Conservation (phyloP, 1,140 invertebrate genomes). For the Antheraea pernyi region DNA sequence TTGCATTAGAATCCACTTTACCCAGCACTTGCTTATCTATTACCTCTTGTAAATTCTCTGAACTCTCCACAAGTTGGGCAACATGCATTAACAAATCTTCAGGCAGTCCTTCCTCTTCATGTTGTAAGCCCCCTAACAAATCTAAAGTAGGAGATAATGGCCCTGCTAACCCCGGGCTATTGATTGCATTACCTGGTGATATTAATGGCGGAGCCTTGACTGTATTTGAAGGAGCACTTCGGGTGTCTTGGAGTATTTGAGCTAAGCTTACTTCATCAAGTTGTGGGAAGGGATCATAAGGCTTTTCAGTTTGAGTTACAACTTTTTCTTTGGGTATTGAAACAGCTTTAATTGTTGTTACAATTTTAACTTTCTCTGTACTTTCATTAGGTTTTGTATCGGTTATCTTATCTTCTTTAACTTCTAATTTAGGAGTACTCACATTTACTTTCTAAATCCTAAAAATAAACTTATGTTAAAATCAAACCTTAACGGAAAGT, state of each 20-base stretch:
- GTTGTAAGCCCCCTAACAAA: slow-evolving; percentile 69
- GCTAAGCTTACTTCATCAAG: slow-evolving; percentile 73
- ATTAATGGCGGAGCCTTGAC: slow-evolving; percentile 70
- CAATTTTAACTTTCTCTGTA: slow-evolving; percentile 42
- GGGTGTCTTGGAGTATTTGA: slow-evolving; percentile 69
- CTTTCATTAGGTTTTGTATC: slow-evolving; percentile 38
- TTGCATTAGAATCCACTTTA: slow-evolving; percentile 64
- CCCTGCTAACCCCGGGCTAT: slow-evolving; percentile 59
- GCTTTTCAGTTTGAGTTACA: slow-evolving; percentile 44
- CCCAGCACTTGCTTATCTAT: slow-evolving; percentile 82
- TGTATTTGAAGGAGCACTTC: slow-evolving; percentile 30
- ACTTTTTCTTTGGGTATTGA: slow-evolving; percentile 46
- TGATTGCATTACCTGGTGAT: slow-evolving; percentile 72
- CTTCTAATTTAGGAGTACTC: slow-evolving; percentile 45
- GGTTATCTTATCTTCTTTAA: slow-evolving; percentile 7
- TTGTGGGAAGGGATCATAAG: slow-evolving; percentile 67
- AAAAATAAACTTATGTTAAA: too few species aligned
- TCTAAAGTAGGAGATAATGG: slow-evolving; percentile 74
- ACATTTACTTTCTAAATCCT: neutral
- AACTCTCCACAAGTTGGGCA: slow-evolving; percentile 83
- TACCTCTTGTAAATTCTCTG: slow-evolving; percentile 83
- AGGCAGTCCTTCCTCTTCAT: slow-evolving; percentile 81
- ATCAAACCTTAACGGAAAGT: too few species aligned
- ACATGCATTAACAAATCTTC: slow-evolving; percentile 85
- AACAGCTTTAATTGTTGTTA: slow-evolving; percentile 48